Conservation (phyloP, 2,113 vertebrate genomes). For the Scomber colias region DNA sequence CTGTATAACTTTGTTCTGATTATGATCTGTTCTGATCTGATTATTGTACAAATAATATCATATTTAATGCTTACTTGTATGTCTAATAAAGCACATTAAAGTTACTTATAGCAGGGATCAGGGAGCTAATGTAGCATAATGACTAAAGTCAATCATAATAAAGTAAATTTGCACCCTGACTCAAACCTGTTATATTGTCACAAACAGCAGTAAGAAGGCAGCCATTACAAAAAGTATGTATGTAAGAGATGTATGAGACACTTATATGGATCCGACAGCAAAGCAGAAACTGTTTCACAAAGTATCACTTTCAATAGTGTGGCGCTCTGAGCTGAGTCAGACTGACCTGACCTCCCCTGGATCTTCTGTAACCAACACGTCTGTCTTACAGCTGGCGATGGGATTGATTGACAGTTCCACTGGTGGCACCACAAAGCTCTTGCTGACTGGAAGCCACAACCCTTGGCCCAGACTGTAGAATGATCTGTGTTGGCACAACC, state of each 20-base stretch:
- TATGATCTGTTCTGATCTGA: no score
- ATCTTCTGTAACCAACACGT: conserved; percentile 96
- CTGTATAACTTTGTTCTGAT: not conserved
- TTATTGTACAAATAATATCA: not conserved
- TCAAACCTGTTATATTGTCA: not conserved
- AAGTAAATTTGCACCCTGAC: no score
- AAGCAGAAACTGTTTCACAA: not conserved
- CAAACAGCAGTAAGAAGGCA: not conserved
- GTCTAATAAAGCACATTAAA: not conserved
- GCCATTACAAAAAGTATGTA: not conserved
- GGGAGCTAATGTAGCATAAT: not conserved
- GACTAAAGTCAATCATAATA: not conserved
- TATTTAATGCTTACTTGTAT: not conserved
- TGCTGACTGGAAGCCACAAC: conserved; percentile 98
- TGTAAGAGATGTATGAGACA: not conserved
- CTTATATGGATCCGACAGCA: not conserved
- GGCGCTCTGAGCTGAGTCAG: conserved; percentile 14
- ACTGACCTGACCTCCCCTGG: conserved; percentile 98
- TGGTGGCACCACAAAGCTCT: conserved; percentile 97
- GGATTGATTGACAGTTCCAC: conserved; percentile 98
- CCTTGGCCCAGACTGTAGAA: conserved; percentile 98
- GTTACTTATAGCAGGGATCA: not conserved
- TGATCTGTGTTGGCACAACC: conserved; percentile 87
- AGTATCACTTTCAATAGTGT: not conserved
- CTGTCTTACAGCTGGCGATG: conserved; percentile 98